Percentiles rank a stretch among this genome's conserved stretches.
Evolutionary conservation across 1,140 invertebrate genomes (phyloP).

Genomic region (Polyergus mexicanus): DNA sequence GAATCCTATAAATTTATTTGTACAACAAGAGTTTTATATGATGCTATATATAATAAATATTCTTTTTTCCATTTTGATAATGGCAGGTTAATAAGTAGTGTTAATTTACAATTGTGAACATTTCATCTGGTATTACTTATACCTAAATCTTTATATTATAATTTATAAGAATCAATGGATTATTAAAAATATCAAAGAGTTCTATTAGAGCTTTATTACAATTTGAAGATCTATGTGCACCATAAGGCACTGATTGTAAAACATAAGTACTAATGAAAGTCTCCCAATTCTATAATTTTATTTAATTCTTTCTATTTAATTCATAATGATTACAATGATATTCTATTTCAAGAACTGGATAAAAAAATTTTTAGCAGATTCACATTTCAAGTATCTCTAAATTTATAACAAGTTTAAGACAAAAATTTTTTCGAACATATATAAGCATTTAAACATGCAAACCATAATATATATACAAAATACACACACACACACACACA

Average conservation of each 20-base stretch:
- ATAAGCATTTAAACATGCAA: neutral
- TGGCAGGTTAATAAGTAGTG: conserved; percentile 5
- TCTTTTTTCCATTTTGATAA: neutral
- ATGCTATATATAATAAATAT: neutral
- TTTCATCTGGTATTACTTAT: neutral
- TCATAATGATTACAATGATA: conserved; percentile 12
- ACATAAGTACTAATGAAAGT: conserved; percentile 4
- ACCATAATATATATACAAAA: too few species aligned
- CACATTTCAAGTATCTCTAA: conserved; percentile 32
- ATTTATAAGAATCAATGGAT: conserved; percentile 38
- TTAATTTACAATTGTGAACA: conserved; percentile 13
- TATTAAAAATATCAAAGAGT: conserved; percentile 8
- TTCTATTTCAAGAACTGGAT: neutral
- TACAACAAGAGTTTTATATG: neutral
- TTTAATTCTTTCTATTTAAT: neutral
- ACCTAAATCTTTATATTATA: neutral
- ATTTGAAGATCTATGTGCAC: conserved; percentile 28
- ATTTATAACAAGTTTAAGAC: neutral
- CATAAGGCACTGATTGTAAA: conserved; percentile 50
- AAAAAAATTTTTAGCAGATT: neutral
- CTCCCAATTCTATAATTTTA: neutral
- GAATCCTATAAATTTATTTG: conserved; percentile 15
- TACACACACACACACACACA: too few species aligned
- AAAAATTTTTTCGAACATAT: conserved; percentile 25
- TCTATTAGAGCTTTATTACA: conserved; percentile 27